Conservation (phyloP, 2,113 vertebrate species). For the Hyperopisus bebe region DNA sequence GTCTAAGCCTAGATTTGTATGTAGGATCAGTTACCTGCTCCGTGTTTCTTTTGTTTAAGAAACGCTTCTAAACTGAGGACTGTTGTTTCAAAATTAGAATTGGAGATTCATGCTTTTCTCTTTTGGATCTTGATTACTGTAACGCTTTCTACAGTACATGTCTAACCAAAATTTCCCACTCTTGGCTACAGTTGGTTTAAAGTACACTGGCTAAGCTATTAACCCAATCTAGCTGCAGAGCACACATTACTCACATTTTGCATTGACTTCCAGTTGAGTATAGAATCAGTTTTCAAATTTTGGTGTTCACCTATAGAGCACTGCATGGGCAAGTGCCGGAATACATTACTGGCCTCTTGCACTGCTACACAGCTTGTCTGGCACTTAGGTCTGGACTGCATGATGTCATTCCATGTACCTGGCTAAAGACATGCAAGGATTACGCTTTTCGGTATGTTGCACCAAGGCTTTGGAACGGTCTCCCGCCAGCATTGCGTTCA, state of each 20-base stretch:
- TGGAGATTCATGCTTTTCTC: neutral
- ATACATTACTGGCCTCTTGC: neutral
- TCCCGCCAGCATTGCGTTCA: neutral
- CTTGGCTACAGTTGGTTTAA: neutral
- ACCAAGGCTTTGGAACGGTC: neutral
- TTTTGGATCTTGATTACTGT: neutral
- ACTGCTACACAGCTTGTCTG: neutral
- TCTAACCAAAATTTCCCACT: neutral
- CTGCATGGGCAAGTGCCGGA: neutral
- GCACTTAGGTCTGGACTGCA: neutral
- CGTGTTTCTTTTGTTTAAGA: too few species aligned
- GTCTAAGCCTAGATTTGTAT: too few species aligned
- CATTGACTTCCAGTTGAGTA: neutral
- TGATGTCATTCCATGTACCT: neutral
- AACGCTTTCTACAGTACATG: neutral
- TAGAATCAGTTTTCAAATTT: neutral
- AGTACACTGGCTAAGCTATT: neutral
- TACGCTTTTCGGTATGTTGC: neutral
- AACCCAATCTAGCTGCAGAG: neutral
- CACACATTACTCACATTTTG: neutral
- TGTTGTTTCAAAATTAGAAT: neutral
- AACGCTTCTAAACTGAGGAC: too few species aligned
- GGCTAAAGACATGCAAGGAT: neutral
- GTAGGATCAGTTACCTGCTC: too few species aligned
- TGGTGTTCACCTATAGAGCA: neutral